phyloP scores from a whole-genome alignment of 2,113 vertebrate species.

The Sorex fumeus region DNA sequence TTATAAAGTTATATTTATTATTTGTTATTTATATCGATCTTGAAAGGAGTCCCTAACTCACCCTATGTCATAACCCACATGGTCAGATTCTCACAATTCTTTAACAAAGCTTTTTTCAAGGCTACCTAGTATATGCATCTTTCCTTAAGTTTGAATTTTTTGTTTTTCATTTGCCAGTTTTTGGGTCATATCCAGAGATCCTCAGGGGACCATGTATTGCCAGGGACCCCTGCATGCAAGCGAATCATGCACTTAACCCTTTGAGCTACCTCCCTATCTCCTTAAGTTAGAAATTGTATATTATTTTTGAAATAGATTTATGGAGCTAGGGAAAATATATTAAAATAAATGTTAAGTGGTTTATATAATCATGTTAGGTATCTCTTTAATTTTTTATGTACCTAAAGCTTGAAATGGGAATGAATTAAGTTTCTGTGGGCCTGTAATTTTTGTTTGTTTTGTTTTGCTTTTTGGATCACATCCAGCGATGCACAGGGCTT shows the following conservation, averaged over 20 bases:
- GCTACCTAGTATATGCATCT: not conserved
- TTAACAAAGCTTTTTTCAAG: not conserved
- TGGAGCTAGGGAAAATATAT: slow-evolving; percentile 9
- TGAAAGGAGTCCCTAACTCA: not conserved
- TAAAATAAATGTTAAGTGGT: slow-evolving; percentile 7
- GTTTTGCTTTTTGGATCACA: too few species aligned
- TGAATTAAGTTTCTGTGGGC: not conserved
- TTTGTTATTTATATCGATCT: not conserved
- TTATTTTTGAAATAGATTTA: not conserved
- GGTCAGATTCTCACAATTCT: not conserved
- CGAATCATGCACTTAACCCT: too few species aligned
- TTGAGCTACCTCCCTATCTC: not conserved
- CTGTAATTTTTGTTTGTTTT: not conserved
- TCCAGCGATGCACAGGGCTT: too few species aligned
- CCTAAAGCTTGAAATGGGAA: not conserved
- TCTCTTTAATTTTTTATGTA: not conserved
- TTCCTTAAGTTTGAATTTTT: too few species aligned
- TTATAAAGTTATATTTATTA: not conserved
- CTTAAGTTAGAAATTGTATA: slow-evolving; percentile 2
- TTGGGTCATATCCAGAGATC: too few species aligned
- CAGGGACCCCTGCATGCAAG: too few species aligned
- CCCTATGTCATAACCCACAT: not conserved
- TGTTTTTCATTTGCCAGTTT: too few species aligned
- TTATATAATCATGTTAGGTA: not conserved
- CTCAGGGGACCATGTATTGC: too few species aligned